These are phyloP conservation scores for Lanistes nyassanus DNA, from an alignment of 1,140 invertebrate species.

Conservation along the genomic window DNA sequence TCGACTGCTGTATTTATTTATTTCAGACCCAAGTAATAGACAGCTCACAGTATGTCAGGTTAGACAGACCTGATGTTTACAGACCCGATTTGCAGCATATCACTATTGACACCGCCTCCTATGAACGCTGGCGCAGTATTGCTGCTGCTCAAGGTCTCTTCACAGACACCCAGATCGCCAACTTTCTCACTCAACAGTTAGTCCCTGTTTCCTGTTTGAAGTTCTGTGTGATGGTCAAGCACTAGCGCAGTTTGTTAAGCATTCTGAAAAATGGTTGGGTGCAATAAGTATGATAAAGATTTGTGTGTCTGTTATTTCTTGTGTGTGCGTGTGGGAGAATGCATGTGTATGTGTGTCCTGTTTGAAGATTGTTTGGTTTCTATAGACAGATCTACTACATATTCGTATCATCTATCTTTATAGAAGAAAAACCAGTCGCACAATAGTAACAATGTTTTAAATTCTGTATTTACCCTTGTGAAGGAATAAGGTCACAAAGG, in stretches of 20 bases:
- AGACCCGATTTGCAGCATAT: no score
- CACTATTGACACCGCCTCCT: no score
- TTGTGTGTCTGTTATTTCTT: no score
- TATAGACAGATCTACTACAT: no score
- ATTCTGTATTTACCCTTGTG: neutral
- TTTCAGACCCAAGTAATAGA: no score
- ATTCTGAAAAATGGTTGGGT: neutral
- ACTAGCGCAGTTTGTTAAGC: neutral
- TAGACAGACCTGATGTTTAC: no score
- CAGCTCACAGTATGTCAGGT: no score
- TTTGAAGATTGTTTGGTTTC: neutral
- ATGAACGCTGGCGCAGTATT: no score
- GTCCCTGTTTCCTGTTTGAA: neutral
- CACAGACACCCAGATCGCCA: slow-evolving; percentile 10
- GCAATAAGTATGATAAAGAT: no score
- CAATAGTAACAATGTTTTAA: neutral
- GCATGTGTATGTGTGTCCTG: neutral
- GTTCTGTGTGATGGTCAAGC: neutral
- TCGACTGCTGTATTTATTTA: no score
- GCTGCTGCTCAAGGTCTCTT: neutral
- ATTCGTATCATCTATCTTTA: neutral
- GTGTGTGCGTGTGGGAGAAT: neutral
- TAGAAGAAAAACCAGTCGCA: neutral
- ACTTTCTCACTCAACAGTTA: slow-evolving; percentile 13
- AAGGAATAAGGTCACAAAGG: neutral